A percentile compares a stretch with the other conserved stretches of the same genome.
Conservation (phyloP, 2,113 vertebrate species). For the Rynchops niger region DNA sequence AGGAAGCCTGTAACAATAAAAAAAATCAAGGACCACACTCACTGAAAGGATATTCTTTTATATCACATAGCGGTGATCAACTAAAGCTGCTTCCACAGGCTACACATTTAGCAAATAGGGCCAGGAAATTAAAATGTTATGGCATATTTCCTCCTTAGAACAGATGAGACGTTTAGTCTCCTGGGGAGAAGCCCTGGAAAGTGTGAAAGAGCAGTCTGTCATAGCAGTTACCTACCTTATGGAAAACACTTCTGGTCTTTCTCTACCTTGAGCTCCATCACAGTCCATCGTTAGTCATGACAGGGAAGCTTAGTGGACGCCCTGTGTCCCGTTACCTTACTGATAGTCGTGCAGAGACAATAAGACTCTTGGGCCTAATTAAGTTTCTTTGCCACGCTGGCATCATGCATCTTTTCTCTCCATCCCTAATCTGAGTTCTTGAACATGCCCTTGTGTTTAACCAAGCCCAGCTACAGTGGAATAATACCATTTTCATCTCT, state of each 20-base stretch:
- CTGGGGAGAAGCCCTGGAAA: neutral
- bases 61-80: neutral
- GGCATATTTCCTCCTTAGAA: constrained; percentile 5
- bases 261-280: neutral
- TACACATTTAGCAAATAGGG: neutral
- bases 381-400: neutral
- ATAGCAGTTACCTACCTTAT: neutral
- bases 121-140: constrained; percentile 21
- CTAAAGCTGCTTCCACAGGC: neutral
- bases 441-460: neutral
- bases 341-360: neutral
- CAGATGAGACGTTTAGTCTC: constrained; percentile 44
- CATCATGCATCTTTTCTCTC: neutral
- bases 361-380: neutral
- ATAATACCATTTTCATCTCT: neutral
- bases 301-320: neutral
- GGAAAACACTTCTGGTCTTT: neutral
- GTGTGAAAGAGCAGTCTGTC: constrained; percentile 17
- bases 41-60: neutral
- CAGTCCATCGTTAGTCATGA: neutral
- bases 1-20: neutral
- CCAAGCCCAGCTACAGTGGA: neutral
- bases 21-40: neutral
- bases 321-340: neutral
- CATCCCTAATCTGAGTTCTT: neutral